Evolutionary conservation across 2,797 vertebrate species (phyloP).

Genomic region (Pangasius macronema): DNA sequence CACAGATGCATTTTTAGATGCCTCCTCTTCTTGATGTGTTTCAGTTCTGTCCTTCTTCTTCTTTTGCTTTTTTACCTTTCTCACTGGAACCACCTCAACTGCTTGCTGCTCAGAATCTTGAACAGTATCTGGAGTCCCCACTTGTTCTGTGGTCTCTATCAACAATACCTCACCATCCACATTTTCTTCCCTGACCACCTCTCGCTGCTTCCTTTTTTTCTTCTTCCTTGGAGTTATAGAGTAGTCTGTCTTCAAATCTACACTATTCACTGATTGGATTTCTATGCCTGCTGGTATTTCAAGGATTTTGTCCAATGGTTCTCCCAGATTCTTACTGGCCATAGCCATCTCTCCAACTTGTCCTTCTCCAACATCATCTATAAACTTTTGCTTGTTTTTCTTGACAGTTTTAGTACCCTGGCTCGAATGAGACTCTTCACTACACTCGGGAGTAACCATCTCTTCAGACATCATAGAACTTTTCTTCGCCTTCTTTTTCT

Average conservation of each 20-base stretch:
- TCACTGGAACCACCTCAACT: not conserved
- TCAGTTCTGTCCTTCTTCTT: conserved; percentile 17
- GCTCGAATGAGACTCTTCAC: not conserved
- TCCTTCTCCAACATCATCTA: not conserved
- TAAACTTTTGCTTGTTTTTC: not conserved
- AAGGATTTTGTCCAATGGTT: not conserved
- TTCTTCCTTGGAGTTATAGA: conserved; percentile 3
- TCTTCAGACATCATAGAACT: not conserved
- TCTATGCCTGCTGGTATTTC: not conserved
- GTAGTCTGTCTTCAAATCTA: not conserved
- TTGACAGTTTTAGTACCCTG: not conserved
- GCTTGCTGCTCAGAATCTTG: not conserved
- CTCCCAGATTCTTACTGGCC: not conserved
- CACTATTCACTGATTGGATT: not conserved
- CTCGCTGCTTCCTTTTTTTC: conserved; percentile 10
- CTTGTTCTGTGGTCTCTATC: not conserved
- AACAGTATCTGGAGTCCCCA: not conserved
- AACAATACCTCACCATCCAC: not conserved
- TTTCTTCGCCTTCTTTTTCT: not conserved
- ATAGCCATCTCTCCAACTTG: not conserved
- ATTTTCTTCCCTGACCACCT: not conserved
- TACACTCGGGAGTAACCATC: not conserved
- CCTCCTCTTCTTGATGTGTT: not conserved
- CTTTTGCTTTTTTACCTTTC: not conserved
- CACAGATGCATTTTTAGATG: not conserved